Conservation (phyloP, 2,113 vertebrate species). For the Phyllostomus hastatus region DNA sequence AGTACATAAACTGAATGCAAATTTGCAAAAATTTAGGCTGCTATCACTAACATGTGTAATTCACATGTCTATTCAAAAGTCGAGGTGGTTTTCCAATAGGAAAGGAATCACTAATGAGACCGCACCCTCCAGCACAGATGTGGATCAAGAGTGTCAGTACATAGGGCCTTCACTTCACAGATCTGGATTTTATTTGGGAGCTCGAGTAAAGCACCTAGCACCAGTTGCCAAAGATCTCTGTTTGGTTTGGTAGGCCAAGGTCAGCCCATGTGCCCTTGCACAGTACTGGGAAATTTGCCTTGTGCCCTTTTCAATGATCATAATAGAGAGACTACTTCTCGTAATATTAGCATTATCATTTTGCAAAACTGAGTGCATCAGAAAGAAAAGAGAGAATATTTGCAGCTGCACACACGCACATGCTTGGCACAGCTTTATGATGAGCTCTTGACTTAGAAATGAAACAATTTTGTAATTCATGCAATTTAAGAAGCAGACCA, state of each 20-base stretch:
- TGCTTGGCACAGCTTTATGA: slow-evolving; percentile 13
- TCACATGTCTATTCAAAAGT: background rate
- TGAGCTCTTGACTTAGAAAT: slow-evolving; percentile 47
- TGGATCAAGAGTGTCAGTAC: background rate
- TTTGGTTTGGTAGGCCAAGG: background rate
- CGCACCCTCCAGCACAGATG: background rate
- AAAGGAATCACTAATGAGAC: background rate
- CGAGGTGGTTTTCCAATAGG: background rate
- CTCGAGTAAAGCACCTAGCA: background rate
- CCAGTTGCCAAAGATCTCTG: background rate
- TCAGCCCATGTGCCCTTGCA: background rate
- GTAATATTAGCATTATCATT: background rate
- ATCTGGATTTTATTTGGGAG: background rate
- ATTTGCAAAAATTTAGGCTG: background rate
- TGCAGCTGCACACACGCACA: background rate
- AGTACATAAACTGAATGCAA: background rate
- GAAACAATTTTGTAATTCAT: slow-evolving; percentile 36
- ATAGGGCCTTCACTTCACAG: background rate
- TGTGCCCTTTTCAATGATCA: background rate
- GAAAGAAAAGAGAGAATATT: background rate
- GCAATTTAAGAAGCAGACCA: slow-evolving; percentile 28
- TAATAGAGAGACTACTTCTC: background rate
- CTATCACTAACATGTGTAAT: background rate
- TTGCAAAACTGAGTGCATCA: slow-evolving; percentile 22
- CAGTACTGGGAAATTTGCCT: background rate